Evolutionary conservation across 2,113 vertebrate genomes (phyloP).

Genomic region (Uria lomvia): DNA sequence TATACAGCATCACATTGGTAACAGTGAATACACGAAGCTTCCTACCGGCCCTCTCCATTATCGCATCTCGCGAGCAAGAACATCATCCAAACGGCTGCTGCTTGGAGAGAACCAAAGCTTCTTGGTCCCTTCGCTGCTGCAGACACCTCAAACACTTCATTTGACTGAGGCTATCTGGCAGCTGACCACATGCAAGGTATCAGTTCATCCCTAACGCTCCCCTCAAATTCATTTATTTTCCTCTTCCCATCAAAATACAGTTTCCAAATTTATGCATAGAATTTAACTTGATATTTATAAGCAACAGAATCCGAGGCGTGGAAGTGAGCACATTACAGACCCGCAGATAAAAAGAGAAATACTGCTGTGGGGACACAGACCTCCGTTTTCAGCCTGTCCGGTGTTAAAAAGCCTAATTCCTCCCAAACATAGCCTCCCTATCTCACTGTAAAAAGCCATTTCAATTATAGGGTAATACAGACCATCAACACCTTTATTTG

Average conservation of each 20-base stretch:
- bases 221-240: not conserved
- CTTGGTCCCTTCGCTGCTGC: not conserved
- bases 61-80: fast-evolving
- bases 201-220: fast-evolving
- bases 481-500: not conserved
- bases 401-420: not conserved
- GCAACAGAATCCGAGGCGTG: fast-evolving
- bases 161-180: not conserved
- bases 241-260: not conserved
- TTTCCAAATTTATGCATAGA: not conserved
- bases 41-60: fast-evolving
- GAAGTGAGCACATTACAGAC: not conserved
- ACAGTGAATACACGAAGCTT: not conserved
- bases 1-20: not conserved
- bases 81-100: not conserved
- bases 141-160: not conserved
- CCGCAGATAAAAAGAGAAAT: not conserved
- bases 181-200: not conserved
- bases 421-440: not conserved
- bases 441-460: not conserved
- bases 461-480: not conserved
- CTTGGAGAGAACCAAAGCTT: not conserved
- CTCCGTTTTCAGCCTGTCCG: not conserved
- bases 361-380: not conserved
- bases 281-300: not conserved